A percentile compares a stretch with the other conserved stretches of the same genome.
Evolutionary conservation across 2,113 vertebrate species (phyloP).

Genomic region (Spermophilus dauricus): DNA sequence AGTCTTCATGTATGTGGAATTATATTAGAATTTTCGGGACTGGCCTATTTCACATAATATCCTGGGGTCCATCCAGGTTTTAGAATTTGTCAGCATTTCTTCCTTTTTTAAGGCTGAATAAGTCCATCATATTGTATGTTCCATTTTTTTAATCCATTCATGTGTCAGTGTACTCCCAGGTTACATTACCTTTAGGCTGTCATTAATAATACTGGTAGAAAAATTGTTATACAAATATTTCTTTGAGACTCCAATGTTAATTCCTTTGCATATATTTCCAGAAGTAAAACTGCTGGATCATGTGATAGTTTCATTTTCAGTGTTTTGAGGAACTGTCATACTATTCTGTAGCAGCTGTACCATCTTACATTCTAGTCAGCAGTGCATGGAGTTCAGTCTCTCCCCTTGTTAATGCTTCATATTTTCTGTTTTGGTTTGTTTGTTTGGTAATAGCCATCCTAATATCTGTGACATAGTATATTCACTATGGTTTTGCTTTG

Average conservation of each 20-base stretch:
- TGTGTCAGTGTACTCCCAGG: background rate
- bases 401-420: background rate
- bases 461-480: background rate
- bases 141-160: too few relatives aligned
- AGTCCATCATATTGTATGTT: too few relatives aligned
- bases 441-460: background rate
- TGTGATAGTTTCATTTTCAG: too few relatives aligned
- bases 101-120: background rate
- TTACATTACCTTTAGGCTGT: background rate
- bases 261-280: background rate
- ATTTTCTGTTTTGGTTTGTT: background rate
- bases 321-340: background rate
- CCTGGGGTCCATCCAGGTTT: background rate
- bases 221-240: background rate
- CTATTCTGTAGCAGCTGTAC: background rate
- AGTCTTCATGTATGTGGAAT: background rate
- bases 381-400: background rate
- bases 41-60: background rate
- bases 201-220: background rate
- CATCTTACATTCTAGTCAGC: background rate
- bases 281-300: background rate
- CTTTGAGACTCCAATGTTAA: background rate
- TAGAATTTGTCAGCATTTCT: background rate
- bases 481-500: background rate
- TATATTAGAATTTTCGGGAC: background rate